Evolutionary conservation across 2,888 invertebrate species (phyloP).

Genomic region (Aromia moschata): DNA sequence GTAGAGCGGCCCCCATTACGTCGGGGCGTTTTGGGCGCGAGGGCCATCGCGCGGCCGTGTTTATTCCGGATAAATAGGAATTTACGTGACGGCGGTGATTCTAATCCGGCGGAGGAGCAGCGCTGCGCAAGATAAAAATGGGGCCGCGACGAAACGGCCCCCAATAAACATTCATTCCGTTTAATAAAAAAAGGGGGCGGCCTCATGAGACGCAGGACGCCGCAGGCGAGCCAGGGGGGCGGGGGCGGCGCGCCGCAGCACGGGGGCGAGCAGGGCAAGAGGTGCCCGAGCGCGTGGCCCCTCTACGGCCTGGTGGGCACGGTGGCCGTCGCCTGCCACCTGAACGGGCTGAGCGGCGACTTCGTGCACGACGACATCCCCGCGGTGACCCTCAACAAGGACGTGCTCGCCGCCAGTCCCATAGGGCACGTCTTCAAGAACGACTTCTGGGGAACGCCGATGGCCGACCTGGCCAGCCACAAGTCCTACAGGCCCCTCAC

Average conservation of each 20-base stretch:
- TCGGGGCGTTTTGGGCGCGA: too few relatives aligned
- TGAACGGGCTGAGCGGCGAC: conserved; percentile 80
- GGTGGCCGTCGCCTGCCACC: conserved; percentile 75
- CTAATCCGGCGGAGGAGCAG: conserved; percentile 7
- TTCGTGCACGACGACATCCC: conserved; percentile 91
- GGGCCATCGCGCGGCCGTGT: too few relatives aligned
- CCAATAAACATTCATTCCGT: conserved; percentile 43
- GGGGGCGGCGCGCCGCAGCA: not conserved
- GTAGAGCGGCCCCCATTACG: not conserved
- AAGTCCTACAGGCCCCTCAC: conserved; percentile 89
- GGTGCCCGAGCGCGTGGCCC: conserved; percentile 40
- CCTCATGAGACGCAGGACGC: conserved; percentile 12
- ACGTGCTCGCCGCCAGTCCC: conserved; percentile 76
- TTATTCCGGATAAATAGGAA: conserved; percentile 21
- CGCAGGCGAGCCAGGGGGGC: not conserved
- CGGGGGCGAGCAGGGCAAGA: conserved; percentile 11
- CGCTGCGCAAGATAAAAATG: conserved; percentile 25
- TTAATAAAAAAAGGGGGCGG: conserved; percentile 24
- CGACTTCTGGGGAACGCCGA: conserved; percentile 92
- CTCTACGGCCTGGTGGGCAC: conserved; percentile 72
- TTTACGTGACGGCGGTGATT: conserved; percentile 16
- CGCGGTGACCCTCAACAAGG: conserved; percentile 82
- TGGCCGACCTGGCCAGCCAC: conserved; percentile 83
- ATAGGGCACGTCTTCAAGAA: conserved; percentile 73
- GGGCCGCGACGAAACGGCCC: conserved; percentile 33